Percentiles rank a stretch among this genome's conserved stretches.
These are phyloP conservation scores for Himantopus leucocephalus DNA, from an alignment of 2,113 vertebrate species.

Conservation along the genomic window DNA sequence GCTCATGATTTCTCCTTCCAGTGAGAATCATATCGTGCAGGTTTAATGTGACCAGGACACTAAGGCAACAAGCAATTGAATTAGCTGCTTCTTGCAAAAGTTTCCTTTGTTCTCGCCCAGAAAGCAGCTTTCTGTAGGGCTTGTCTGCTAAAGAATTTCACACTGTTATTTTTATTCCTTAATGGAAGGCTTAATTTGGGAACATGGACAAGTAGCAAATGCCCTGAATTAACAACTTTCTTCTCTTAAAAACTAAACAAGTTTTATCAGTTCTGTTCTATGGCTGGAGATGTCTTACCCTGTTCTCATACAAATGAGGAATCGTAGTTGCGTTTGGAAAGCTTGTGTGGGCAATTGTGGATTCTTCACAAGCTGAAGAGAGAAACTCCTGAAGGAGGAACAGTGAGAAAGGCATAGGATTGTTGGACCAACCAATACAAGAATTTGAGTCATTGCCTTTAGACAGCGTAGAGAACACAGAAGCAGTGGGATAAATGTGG, in stretches of 20 bases:
- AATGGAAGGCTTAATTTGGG: background rate
- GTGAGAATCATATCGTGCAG: background rate
- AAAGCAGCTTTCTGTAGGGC: background rate
- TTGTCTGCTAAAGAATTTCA: background rate
- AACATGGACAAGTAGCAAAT: background rate
- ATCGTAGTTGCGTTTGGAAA: background rate
- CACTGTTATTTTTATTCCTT: background rate
- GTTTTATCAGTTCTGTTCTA: background rate
- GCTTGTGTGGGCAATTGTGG: background rate
- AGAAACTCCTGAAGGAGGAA: background rate
- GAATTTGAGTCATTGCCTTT: background rate
- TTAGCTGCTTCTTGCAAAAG: background rate
- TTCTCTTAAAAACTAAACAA: background rate
- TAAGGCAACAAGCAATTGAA: background rate
- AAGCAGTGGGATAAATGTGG: background rate
- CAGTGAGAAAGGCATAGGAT: background rate
- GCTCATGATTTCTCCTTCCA: constrained; percentile 47
- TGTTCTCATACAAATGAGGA: background rate
- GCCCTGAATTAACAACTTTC: background rate
- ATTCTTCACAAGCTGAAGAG: background rate
- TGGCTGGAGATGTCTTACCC: background rate
- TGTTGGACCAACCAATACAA: background rate
- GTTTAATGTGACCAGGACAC: background rate
- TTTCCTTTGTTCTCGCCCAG: background rate
- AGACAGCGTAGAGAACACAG: background rate